Percentiles rank a stretch among this genome's conserved stretches.
phyloP scores from a whole-genome alignment of 2,797 vertebrate species.

The Thripadectes ignobilis region DNA sequence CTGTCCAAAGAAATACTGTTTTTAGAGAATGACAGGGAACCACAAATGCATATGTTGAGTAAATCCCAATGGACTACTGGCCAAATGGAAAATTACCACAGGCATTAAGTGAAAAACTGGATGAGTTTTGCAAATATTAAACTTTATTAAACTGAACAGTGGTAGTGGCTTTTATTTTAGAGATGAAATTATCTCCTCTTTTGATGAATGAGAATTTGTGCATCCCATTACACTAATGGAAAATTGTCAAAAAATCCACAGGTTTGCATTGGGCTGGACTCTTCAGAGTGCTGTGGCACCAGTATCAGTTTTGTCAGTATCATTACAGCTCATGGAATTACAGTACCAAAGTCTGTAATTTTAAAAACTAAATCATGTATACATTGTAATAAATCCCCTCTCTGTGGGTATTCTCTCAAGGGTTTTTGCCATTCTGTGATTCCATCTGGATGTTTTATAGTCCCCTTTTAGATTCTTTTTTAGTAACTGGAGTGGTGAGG shows the following conservation, averaged over 20 bases:
- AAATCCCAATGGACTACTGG: background rate
- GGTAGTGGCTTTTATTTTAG: background rate
- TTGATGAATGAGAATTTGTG: background rate
- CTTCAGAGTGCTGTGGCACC: background rate
- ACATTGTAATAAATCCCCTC: background rate
- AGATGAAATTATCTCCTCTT: background rate
- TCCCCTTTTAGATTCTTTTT: background rate
- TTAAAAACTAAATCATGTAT: background rate
- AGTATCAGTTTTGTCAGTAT: background rate
- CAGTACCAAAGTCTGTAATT: background rate
- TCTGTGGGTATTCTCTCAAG: background rate
- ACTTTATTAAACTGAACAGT: background rate
- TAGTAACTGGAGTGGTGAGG: background rate
- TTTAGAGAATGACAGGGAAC: background rate
- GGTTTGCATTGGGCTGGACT: background rate
- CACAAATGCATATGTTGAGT: background rate
- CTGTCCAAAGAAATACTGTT: background rate
- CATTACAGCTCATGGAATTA: background rate
- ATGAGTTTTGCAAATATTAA: background rate
- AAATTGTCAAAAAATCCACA: background rate
- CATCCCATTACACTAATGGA: background rate
- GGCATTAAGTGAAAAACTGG: background rate
- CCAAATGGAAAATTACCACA: background rate
- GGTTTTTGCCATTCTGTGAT: background rate
- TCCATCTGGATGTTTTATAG: background rate